Evolutionary conservation across 1,140 invertebrate genomes (phyloP).

Genomic region (Meloidogyne floridensis): DNA sequence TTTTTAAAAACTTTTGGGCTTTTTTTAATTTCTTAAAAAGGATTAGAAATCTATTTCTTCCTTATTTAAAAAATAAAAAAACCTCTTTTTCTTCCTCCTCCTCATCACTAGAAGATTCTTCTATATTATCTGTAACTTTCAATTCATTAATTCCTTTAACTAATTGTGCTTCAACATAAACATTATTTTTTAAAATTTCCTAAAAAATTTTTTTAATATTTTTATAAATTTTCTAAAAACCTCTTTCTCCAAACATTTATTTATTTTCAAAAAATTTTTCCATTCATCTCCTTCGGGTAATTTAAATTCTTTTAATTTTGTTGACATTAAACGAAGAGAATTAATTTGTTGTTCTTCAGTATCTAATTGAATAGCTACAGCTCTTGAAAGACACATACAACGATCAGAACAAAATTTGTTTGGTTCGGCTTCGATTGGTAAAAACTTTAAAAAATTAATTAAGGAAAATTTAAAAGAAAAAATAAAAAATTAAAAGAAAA

Average conservation of each 20-base stretch:
- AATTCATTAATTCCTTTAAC: conserved; percentile 21
- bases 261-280: conserved; percentile 14
- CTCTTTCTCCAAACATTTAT: neutral
- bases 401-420: conserved; percentile 31
- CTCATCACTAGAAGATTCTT: conserved; percentile 7
- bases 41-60: too few relatives aligned
- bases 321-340: conserved; percentile 8
- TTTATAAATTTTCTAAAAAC: neutral
- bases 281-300: conserved; percentile 8
- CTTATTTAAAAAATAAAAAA: conserved; percentile 4
- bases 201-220: neutral
- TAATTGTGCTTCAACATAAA: conserved; percentile 15
- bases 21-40: too few relatives aligned
- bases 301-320: conserved; percentile 7
- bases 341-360: conserved; percentile 6
- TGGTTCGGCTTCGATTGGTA: conserved; percentile 13
- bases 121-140: conserved; percentile 22
- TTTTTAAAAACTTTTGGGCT: too few relatives aligned
- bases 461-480: neutral
- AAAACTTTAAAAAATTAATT: neutral
- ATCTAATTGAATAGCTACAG: conserved; percentile 17
- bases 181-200: neutral
- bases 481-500: too few relatives aligned
- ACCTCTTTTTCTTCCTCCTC: conserved; percentile 13
- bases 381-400: conserved; percentile 20